Base-by-base conservation (phyloP, 64 coral and sea anemone genomes). In the Stylophora pistillata region DNA sequence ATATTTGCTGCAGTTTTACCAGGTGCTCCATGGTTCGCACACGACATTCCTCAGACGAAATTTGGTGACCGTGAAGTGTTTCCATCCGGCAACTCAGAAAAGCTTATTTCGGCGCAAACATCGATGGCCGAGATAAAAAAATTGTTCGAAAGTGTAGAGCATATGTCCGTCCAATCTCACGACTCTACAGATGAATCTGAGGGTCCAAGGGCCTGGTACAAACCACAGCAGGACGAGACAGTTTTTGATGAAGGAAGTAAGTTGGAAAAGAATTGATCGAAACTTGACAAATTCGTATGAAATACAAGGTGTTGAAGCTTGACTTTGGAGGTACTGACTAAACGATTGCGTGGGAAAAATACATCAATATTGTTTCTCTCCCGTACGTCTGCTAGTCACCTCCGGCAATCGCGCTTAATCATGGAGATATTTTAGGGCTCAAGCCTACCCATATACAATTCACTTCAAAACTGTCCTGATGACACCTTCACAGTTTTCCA, bases 121-220 rank as follows among this genome's bases (percentile, higher is more conserved):
- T 10, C 78, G 57, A 29, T 82, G 78, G 78, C 58, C 16, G 78
- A 82, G 17, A 63, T 82, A 30, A 82, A 82, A 28, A 57, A 58
- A 30, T 37, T 82, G 57, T 41, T 82, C 30, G 78, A 82, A 60
- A 37, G 30, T 64, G 2, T 82, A 3, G 78, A 82, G 5, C 78
- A 64, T 16, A 41, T 82, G 28, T n/a, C 78, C 10, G 29, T 31
- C 27, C 29, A 14, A 5, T 63, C 78, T 9, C 30, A 63, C 30
- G 58, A 13, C 16, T 30, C 37, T 47, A 47, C 78, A 64, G 15
- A 28, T 63, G 78, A 64, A 23, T 64, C 31, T 47, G 26, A 82
- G 20, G 59, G 58, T 21, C 78, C 78, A 17, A 13, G 61, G 37
- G 78, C 78, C 30, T 82, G 78, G 78, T 82, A 82, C 78, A 30